phyloP scores from a whole-genome alignment of 2,888 invertebrate species.

The Gibbula magus region DNA sequence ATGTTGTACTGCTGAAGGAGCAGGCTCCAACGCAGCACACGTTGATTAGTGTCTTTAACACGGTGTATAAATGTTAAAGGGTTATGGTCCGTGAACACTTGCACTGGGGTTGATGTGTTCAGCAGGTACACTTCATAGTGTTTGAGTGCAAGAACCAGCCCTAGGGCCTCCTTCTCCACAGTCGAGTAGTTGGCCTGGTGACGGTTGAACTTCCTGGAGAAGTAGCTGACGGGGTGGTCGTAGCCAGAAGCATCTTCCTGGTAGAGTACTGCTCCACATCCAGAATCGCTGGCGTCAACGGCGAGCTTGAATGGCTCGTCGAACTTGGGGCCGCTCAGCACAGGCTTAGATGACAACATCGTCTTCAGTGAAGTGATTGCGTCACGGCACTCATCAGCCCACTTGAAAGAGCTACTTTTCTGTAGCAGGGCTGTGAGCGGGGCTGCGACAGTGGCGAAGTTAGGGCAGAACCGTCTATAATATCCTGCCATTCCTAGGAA shows the following conservation, averaged over 20 bases:
- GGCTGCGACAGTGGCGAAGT: slow-evolving; percentile 36
- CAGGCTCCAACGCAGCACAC: slow-evolving; percentile 40
- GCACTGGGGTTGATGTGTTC: slow-evolving; percentile 43
- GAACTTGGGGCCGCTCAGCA: no score
- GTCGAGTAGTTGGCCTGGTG: slow-evolving; percentile 48
- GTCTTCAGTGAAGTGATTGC: no score
- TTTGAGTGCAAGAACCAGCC: slow-evolving; percentile 41
- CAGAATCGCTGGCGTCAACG: slow-evolving; percentile 54
- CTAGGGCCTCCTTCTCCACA: no score
- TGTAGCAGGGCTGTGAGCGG: slow-evolving; percentile 31
- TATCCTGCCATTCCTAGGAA: slow-evolving; percentile 42
- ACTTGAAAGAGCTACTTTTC: slow-evolving; percentile 47
- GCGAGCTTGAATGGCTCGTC: slow-evolving; percentile 40
- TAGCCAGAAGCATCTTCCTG: slow-evolving; percentile 47
- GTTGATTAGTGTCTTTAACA: slow-evolving; percentile 33
- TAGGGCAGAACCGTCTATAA: slow-evolving; percentile 40
- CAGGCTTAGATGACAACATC: no score
- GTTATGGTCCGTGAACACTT: slow-evolving; percentile 50
- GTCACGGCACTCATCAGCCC: slow-evolving; percentile 55
- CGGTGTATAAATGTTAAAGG: slow-evolving; percentile 42
- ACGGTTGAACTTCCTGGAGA: slow-evolving; percentile 45
- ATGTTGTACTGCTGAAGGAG: slow-evolving; percentile 40
- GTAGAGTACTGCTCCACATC: slow-evolving; percentile 46
- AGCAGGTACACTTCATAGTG: slow-evolving; percentile 45
- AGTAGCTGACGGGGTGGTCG: slow-evolving; percentile 45